These are phyloP conservation scores for Caenorhabditis remanei DNA, from an alignment of 1,140 invertebrate genomes.

Conservation along the genomic window DNA sequence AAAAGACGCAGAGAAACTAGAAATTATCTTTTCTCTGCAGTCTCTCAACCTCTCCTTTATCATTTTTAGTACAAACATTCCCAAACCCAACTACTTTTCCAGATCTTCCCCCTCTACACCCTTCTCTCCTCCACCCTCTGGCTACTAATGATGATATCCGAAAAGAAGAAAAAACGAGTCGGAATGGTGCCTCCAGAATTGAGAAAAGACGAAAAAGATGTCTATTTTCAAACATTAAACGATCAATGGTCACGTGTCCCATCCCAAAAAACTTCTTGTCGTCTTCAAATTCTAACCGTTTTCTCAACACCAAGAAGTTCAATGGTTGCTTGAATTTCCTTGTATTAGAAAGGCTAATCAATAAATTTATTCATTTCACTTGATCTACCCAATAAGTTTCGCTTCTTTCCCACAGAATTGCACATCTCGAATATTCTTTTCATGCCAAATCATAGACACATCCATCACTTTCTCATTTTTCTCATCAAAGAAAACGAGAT, in stretches of 20 bases:
- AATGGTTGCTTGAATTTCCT: neutral
- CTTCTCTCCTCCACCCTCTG: conserved; percentile 12
- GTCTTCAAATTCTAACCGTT: conserved; percentile 22
- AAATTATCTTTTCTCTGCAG: too few species aligned
- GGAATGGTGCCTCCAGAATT: neutral
- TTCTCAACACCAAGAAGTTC: conserved; percentile 20
- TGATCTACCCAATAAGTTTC: neutral
- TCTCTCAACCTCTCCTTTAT: too few species aligned
- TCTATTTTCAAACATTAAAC: conserved; percentile 4
- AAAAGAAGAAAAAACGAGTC: conserved; percentile 36
- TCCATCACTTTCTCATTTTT: conserved; percentile 27
- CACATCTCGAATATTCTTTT: neutral
- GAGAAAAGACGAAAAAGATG: conserved; percentile 48
- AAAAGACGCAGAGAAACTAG: too few species aligned
- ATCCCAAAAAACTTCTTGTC: neutral
- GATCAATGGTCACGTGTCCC: conserved; percentile 38
- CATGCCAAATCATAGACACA: neutral
- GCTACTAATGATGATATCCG: conserved; percentile 42
- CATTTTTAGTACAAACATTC: too few species aligned
- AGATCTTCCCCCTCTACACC: conserved; percentile 45
- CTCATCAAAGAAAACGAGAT: conserved; percentile 9
- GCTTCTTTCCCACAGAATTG: conserved; percentile 20
- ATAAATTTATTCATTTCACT: neutral
- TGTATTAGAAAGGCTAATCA: neutral
- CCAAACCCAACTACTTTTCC: neutral